These are phyloP conservation scores for Callospermophilus lateralis DNA, from an alignment of 2,113 vertebrate genomes.

Conservation along the genomic window DNA sequence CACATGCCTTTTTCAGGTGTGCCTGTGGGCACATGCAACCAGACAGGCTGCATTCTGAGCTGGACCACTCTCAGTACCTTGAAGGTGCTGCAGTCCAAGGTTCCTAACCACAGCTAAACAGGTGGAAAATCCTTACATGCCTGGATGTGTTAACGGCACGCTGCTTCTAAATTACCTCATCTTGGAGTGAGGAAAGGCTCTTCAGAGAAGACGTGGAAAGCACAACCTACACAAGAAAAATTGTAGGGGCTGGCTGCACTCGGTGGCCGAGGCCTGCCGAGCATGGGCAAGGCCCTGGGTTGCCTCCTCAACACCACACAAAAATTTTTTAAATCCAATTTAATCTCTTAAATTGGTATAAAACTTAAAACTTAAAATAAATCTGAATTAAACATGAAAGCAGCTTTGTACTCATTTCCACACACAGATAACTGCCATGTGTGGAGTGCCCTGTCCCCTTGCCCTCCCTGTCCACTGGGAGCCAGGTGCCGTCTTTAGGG, in stretches of 20 bases:
- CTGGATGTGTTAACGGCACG: too few relatives aligned
- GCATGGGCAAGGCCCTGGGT: too few relatives aligned
- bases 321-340: not conserved
- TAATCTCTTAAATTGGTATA: too few relatives aligned
- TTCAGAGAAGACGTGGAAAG: not conserved
- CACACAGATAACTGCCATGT: not conserved
- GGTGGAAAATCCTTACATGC: not conserved
- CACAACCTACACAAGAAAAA: not conserved
- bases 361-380: too few relatives aligned
- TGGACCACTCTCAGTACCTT: too few relatives aligned
- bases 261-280: too few relatives aligned
- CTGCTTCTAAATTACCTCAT: not conserved
- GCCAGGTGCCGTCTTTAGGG: not conserved
- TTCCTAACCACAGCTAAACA: not conserved
- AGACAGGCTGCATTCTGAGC: too few relatives aligned
- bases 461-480: rapidly evolving
- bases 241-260: not conserved
- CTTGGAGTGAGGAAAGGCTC: not conserved
- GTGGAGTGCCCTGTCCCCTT: too few relatives aligned
- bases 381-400: not conserved
- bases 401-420: too few relatives aligned
- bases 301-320: not conserved
- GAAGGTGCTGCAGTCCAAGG: too few relatives aligned
- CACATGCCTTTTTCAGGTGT: too few relatives aligned
- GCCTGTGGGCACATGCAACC: too few relatives aligned